Base-by-base conservation (phyloP, 1,140 invertebrate species). In the Hypothenemus hampei region DNA sequence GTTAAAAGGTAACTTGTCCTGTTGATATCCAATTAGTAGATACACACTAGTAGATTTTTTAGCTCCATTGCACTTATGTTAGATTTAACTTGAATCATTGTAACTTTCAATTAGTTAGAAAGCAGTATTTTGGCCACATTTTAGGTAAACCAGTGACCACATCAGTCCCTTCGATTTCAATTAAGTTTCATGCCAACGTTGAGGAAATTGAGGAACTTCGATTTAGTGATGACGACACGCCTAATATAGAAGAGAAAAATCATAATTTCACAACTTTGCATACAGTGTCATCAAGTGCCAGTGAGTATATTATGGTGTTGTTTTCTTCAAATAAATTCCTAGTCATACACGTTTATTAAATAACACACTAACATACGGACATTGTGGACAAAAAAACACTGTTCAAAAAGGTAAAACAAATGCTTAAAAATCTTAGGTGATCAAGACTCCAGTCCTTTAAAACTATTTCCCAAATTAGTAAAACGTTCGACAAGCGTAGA, bases 181-280 rank as follows among this genome's bases (percentile, higher is more conserved):
- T 86, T 60, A 79, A 80, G 66, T 86, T 85, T 64, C 82, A 84
- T 74, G 80, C 82, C 21, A 84, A 79, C 60, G 81, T 82, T 61
- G 83, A 86, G 60, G 81, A 84, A 69, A 66, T 86, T 47, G 83
- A 85, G 60, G 81, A 85, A 66, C 59, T 85, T 5, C 82, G 78
- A 62, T 73, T 77, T 22, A 77, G 75, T 43, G 81, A 82, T 62
- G 81, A 83, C 15, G 80, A 83, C 59, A 56, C 36, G 15, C 54
- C 36, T 11, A 54, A 37, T 33, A 46, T 43, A 4, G 51, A 54
- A 21, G 51, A 54, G 23, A 54, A 54, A 39, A 54, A 22, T 39
- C 2, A 19, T 46, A 41, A 54, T 21, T 54, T 54, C 16, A 35
- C 33, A 10, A 46, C 6, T 46, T 45, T 54, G 22, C 29, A 24